A percentile compares a stretch with the other conserved stretches of the same genome.
These are phyloP conservation scores for Agrotis segetum DNA, from an alignment of 2,888 invertebrate genomes.

Conservation along the genomic window DNA sequence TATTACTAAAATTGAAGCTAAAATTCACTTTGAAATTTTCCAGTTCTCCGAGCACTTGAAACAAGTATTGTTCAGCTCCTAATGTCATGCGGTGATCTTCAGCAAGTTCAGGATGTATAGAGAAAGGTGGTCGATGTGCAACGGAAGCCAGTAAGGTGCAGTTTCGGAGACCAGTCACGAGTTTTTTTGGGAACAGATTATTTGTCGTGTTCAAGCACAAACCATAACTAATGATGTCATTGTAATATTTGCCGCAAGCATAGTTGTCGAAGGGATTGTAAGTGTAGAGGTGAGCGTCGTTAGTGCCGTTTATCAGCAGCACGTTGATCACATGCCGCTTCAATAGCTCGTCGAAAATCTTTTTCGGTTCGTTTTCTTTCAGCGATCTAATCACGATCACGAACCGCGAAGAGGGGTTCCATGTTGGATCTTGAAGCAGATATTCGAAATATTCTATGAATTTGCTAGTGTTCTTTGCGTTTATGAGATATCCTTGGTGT, in stretches of 20 bases:
- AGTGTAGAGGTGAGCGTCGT: slow-evolving; percentile 71
- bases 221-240: slow-evolving; percentile 71
- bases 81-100: slow-evolving; percentile 8
- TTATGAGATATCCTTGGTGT: slow-evolving; percentile 69
- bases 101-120: slow-evolving; percentile 41
- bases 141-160: slow-evolving; percentile 72
- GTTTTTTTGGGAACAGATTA: slow-evolving; percentile 70
- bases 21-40: slow-evolving; percentile 53
- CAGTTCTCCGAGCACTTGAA: slow-evolving; percentile 47
- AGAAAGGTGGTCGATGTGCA: slow-evolving; percentile 50
- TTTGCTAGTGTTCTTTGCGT: slow-evolving; percentile 47
- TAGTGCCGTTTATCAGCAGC: slow-evolving; percentile 69
- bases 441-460: slow-evolving; percentile 60
- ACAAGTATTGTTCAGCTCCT: slow-evolving; percentile 57
- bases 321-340: slow-evolving; percentile 69
- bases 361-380: slow-evolving; percentile 40
- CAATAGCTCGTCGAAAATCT: slow-evolving; percentile 73
- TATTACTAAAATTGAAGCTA: slow-evolving; percentile 14
- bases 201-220: slow-evolving; percentile 65
- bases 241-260: slow-evolving; percentile 77
- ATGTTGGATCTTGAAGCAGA: slow-evolving; percentile 64
- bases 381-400: slow-evolving; percentile 68
- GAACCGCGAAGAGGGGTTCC: slow-evolving; percentile 74
- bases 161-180: slow-evolving; percentile 70
- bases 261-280: slow-evolving; percentile 80